phyloP scores from a whole-genome alignment of 2,797 vertebrate genomes.

The Harpagifer antarcticus region DNA sequence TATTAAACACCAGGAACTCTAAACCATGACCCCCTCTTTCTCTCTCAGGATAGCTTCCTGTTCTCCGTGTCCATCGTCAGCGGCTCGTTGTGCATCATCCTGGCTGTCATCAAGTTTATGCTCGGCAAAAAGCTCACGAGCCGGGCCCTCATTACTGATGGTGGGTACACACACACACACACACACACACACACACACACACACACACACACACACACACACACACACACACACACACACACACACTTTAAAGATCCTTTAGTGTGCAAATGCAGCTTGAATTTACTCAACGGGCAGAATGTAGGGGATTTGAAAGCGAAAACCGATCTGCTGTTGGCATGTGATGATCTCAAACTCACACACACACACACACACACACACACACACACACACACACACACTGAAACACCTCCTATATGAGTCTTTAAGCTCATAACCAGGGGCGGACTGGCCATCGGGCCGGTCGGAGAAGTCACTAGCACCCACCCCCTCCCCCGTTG shows the following conservation, averaged over 20 bases:
- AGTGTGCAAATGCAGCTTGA: background rate
- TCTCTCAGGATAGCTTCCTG: conserved; percentile 92
- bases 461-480: no score
- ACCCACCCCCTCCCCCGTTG: no score
- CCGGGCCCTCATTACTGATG: conserved; percentile 95
- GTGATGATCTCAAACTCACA: background rate
- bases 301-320: background rate
- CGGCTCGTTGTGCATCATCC: conserved; percentile 89
- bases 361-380: no score
- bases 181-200: no score
- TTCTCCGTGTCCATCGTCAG: conserved; percentile 97
- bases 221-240: no score
- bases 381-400: no score
- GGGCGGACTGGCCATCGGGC: no score
- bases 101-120: conserved; percentile 95
- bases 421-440: no score
- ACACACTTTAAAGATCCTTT: background rate
- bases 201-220: no score
- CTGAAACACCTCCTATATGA: no score
- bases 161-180: conserved; percentile 70
- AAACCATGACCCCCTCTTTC: no score
- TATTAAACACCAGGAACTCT: no score
- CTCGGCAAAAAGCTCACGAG: conserved; percentile 96
- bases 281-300: background rate
- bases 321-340: conserved; percentile 4